Conservation (phyloP, 2,888 invertebrate genomes). For the Hoplodrina blanda region DNA sequence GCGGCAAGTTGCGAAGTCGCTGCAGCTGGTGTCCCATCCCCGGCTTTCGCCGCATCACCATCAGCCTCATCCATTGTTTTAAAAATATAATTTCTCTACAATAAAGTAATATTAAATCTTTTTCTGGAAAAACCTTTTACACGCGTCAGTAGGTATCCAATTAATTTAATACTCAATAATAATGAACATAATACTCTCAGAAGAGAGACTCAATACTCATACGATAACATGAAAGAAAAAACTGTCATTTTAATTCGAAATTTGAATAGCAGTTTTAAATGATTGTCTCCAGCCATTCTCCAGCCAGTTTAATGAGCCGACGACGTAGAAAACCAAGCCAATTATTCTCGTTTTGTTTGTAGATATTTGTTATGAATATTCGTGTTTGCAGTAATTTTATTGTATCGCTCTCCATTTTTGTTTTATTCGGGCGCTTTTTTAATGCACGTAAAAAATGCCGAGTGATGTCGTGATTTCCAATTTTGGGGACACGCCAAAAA, state of each 20-base stretch:
- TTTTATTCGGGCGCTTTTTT: too few relatives aligned
- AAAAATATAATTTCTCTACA: neutral
- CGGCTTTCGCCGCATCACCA: conserved; percentile 1
- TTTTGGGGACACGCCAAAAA: too few relatives aligned
- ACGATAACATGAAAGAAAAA: neutral
- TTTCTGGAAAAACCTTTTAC: conserved; percentile 11
- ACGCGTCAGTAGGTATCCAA: conserved; percentile 14
- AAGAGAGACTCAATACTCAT: neutral
- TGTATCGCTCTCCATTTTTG: too few relatives aligned
- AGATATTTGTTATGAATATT: too few relatives aligned
- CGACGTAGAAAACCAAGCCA: neutral
- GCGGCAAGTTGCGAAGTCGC: too few relatives aligned
- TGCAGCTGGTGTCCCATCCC: too few relatives aligned
- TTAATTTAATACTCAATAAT: neutral
- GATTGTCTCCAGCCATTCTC: conserved; percentile 29
- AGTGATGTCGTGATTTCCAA: too few relatives aligned
- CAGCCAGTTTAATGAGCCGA: conserved; percentile 12
- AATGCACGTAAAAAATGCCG: too few relatives aligned
- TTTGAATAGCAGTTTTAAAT: conserved; percentile 11
- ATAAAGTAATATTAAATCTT: conserved; percentile 14
- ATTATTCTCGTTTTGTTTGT: too few relatives aligned
- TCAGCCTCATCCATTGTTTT: conserved; percentile 39
- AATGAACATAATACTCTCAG: neutral
- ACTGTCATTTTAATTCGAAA: conserved; percentile 29
- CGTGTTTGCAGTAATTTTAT: too few relatives aligned